Evolutionary conservation across 1,140 invertebrate genomes (phyloP).

Genomic region (Atta colombica): DNA sequence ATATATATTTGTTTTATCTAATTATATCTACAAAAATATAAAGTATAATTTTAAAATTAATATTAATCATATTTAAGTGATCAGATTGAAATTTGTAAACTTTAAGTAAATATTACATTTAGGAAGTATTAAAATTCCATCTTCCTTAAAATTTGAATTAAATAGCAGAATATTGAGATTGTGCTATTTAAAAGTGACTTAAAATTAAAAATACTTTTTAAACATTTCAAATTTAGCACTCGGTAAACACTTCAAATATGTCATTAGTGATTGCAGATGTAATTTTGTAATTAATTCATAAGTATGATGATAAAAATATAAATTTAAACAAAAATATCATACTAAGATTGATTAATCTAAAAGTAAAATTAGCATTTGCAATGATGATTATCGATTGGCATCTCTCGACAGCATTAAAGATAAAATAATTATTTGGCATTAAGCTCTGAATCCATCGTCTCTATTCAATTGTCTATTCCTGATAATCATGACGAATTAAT

Average conservation of each 20-base stretch:
- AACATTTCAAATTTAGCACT: neutral
- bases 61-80: slow-evolving; percentile 4
- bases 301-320: neutral
- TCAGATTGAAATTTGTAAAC: neutral
- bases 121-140: neutral
- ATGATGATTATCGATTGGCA: neutral
- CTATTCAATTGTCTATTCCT: neutral
- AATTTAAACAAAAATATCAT: slow-evolving; percentile 29
- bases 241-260: neutral
- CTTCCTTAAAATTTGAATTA: neutral
- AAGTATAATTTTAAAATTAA: neutral
- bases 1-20: neutral
- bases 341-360: neutral
- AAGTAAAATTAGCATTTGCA: neutral
- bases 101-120: neutral
- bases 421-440: slow-evolving; percentile 18
- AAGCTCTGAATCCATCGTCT: neutral
- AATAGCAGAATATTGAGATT: neutral
- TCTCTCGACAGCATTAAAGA: neutral
- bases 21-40: neutral
- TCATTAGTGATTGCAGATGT: neutral
- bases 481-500: slow-evolving; percentile 49
- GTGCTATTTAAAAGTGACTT: neutral
- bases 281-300: neutral
- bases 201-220: neutral